A percentile compares a stretch with the other conserved stretches of the same genome.
phyloP scores from a whole-genome alignment of 2,797 vertebrate genomes.

The Halcyon smyrnensis region DNA sequence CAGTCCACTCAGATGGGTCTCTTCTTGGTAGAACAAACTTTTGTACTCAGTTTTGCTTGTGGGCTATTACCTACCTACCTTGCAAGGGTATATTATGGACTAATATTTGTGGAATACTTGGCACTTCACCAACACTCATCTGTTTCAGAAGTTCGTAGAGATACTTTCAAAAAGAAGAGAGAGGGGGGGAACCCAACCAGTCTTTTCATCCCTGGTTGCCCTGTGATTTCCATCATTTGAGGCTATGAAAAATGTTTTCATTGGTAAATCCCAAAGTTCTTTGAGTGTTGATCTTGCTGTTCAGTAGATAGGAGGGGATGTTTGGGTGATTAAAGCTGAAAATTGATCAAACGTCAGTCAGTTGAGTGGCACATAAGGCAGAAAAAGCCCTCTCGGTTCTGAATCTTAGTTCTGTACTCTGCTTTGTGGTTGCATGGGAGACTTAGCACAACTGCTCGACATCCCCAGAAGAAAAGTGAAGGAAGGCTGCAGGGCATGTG shows the following conservation, averaged over 20 bases:
- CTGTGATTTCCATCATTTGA: background rate
- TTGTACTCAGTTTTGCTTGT: background rate
- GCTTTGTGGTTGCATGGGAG: background rate
- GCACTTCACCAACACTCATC: background rate
- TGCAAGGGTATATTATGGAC: background rate
- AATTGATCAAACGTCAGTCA: background rate
- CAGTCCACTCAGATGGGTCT: fast-evolving
- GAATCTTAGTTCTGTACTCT: background rate
- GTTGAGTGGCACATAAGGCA: background rate
- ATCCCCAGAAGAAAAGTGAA: background rate
- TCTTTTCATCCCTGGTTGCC: background rate
- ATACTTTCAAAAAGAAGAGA: background rate
- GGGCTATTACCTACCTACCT: background rate
- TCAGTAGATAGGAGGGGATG: fast-evolving
- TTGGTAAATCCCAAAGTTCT: background rate
- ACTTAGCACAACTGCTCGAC: background rate
- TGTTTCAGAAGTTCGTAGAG: background rate
- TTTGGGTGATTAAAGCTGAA: background rate
- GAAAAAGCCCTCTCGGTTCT: background rate
- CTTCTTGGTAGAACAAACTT: background rate
- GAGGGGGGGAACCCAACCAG: fast-evolving
- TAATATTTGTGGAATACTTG: background rate
- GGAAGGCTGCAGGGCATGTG: background rate
- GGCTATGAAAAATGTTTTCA: background rate
- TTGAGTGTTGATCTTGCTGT: background rate